phyloP scores from a whole-genome alignment of 1,140 invertebrate species.

The Drosophila serrata region DNA sequence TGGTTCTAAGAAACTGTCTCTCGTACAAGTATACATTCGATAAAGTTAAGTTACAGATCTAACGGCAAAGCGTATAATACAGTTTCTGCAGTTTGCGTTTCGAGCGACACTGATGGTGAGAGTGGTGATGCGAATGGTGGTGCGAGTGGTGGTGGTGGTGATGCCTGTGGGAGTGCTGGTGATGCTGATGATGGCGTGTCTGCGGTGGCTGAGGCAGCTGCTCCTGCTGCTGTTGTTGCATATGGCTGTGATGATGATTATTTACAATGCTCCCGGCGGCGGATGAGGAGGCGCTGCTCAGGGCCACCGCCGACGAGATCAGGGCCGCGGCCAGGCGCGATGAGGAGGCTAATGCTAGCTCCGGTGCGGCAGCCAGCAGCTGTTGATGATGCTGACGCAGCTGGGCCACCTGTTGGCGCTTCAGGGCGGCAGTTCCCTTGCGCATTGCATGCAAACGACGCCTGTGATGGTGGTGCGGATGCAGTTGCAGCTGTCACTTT shows the following conservation, averaged over 20 bases:
- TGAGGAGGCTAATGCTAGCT: constrained; percentile 51
- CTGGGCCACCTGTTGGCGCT: constrained; percentile 71
- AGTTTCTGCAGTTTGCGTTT: constrained; percentile 84
- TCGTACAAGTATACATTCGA: constrained; percentile 62
- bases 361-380: constrained; percentile 49
- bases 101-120: constrained; percentile 77
- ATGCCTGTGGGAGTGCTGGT: constrained; percentile 64
- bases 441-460: constrained; percentile 80
- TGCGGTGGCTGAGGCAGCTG: constrained; percentile 27
- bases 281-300: constrained; percentile 64
- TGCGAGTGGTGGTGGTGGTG: constrained; percentile 68
- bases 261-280: constrained; percentile 72
- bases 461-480: constrained; percentile 75
- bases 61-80: constrained; percentile 85
- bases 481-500: constrained; percentile 84
- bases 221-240: constrained; percentile 52
- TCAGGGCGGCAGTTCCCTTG: constrained; percentile 69
- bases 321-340: constrained; percentile 72
- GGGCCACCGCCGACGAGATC: constrained; percentile 71
- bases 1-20: constrained; percentile 53
- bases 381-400: constrained; percentile 67
- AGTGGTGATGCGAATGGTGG: constrained; percentile 61
- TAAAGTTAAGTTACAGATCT: constrained; percentile 73
- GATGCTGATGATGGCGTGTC: constrained; percentile 59
- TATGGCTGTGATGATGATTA: constrained; percentile 81